Base-by-base conservation (phyloP, 23 tunicate species). In the Clavelina lepadiformis region DNA sequence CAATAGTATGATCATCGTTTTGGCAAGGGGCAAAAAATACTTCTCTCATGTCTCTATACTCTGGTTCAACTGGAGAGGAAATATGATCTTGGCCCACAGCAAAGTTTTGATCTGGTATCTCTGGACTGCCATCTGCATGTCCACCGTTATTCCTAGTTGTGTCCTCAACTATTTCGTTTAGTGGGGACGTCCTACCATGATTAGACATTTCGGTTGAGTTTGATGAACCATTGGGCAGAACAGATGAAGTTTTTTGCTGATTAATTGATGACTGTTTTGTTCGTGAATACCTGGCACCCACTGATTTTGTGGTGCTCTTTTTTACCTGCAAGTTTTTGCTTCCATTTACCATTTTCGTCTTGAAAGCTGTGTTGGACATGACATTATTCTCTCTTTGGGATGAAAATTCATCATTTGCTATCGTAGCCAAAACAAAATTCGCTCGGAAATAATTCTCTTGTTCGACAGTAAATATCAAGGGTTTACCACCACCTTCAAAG, bases 401-500 rank as follows among this genome's bases (percentile, higher is more conserved):
- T 51, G 68, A 13, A 20, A 49, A 46, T 34, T 66, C 66, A 13
- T 67, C 71, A 26, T 74, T 50, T 0, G 86, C 36, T 36, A 86
- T 68, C 19, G 96, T 88, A 1, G 96, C 87, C 24, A 88, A 38
- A 33, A 88, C 96, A 56, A 88, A 88, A 61, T 74, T 80, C 3
- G 74, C 74, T 24, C 82, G 47, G 47, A 73, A 74, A n/a, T 38
- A 27, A 22, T 65, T 51, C 4, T 88, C 82, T 33, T 79, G 60
- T 23, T 65, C 78, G 7, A 70, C 11, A 24, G 74, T 78, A 33
- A 80, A 30, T 1, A 88, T 70, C 13, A 88, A 46, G 25, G 96
- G 96, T 35, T 80, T 80, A 18, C 96, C 96, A 20, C 81, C 96
- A 18, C 25, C 22, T 61, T 88, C 96, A 56, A 88, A 88, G 46